Conservation (phyloP, 2,888 invertebrate species). For the Drosophila histrio region DNA sequence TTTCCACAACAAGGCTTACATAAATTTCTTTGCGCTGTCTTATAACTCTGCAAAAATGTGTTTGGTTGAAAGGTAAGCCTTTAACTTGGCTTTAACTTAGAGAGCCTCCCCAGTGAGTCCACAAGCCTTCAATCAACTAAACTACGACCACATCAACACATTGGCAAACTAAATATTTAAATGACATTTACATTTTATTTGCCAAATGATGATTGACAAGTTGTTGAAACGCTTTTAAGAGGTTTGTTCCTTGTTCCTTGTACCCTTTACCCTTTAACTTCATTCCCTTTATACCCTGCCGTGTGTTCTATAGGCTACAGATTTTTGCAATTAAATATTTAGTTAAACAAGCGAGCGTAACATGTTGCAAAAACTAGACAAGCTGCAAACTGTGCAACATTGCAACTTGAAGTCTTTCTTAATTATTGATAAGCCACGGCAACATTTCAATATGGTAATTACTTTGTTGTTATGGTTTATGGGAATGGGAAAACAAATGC, state of each 20-base stretch:
- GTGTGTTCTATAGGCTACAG: background rate
- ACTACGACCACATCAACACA: slow-evolving; percentile 33
- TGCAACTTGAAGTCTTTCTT: slow-evolving; percentile 20
- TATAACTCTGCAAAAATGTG: too few species aligned
- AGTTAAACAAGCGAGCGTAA: slow-evolving; percentile 10
- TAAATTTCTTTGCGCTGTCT: too few species aligned
- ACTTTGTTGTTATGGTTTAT: slow-evolving; percentile 42
- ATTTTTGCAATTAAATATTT: slow-evolving; percentile 63
- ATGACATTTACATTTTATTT: slow-evolving; percentile 76
- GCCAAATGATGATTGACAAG: slow-evolving; percentile 76
- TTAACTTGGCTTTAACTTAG: background rate
- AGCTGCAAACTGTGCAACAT: slow-evolving; percentile 1
- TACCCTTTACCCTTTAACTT: background rate
- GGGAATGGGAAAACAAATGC: slow-evolving; percentile 12
- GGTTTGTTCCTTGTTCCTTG: too few species aligned
- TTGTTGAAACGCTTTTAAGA: slow-evolving; percentile 67
- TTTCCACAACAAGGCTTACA: too few species aligned
- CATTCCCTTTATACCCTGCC: background rate
- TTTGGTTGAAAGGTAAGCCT: background rate
- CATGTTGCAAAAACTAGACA: slow-evolving; percentile 34
- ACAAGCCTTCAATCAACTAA: slow-evolving; percentile 29
- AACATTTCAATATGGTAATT: slow-evolving; percentile 74
- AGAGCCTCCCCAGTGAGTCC: background rate
- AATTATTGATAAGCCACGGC: slow-evolving; percentile 46
- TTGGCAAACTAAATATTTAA: slow-evolving; percentile 49